phyloP scores from a whole-genome alignment of 2,888 invertebrate genomes.

The Ganaspis brasiliensis region DNA sequence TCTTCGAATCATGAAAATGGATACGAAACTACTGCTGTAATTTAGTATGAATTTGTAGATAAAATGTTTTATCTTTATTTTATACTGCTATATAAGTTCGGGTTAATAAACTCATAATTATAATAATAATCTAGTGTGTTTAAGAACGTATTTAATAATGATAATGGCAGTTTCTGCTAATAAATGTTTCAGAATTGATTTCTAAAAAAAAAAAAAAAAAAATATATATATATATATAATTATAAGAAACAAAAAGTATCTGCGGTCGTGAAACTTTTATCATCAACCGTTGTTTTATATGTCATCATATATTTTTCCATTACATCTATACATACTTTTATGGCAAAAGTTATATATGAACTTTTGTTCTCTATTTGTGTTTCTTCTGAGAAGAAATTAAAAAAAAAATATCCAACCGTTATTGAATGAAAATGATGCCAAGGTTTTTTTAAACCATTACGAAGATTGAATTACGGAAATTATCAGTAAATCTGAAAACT shows the following conservation, averaged over 20 bases:
- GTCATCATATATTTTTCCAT: too few relatives aligned
- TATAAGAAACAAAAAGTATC: too few relatives aligned
- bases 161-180: too few relatives aligned
- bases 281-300: too few relatives aligned
- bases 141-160: too few relatives aligned
- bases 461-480: not conserved
- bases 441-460: slow-evolving; percentile 6
- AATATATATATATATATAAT: too few relatives aligned
- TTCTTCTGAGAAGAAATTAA: not conserved
- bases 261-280: too few relatives aligned
- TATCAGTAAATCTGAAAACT: not conserved
- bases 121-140: not conserved
- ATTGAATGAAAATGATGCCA: not conserved
- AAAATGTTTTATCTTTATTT: not conserved
- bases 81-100: not conserved
- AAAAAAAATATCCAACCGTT: not conserved
- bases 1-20: not conserved
- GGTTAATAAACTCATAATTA: too few relatives aligned
- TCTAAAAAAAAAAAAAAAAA: too few relatives aligned
- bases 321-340: too few relatives aligned
- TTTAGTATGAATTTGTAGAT: not conserved
- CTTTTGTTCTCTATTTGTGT: not conserved
- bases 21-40: not conserved
- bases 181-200: too few relatives aligned
- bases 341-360: too few relatives aligned